phyloP scores from a whole-genome alignment of 2,797 vertebrate genomes.

The Brachyrhaphis roseni region DNA sequence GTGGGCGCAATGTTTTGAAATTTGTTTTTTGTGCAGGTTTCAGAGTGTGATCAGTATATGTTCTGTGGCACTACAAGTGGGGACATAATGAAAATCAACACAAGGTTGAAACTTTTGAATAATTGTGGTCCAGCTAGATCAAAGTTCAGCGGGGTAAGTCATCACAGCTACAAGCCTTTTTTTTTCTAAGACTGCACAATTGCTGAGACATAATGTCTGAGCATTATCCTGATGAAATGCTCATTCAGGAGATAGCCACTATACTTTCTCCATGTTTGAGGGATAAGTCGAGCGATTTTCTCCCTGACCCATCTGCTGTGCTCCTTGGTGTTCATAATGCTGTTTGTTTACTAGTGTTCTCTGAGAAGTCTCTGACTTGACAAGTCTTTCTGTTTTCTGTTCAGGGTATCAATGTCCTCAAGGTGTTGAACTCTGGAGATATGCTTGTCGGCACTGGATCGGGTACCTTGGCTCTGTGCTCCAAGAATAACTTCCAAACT shows the following conservation, averaged over 20 bases:
- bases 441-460: constrained; percentile 88
- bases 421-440: constrained; percentile 81
- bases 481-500: constrained; percentile 82
- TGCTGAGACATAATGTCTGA: neutral
- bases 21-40: constrained; percentile 72
- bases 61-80: constrained; percentile 90
- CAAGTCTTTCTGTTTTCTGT: constrained; percentile 20
- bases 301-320: neutral
- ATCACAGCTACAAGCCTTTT: neutral
- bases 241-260: neutral
- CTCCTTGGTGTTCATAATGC: neutral
- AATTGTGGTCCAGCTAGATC: constrained; percentile 82
- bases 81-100: constrained; percentile 87
- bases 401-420: constrained; percentile 86
- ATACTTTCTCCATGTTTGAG: neutral
- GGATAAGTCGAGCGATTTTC: neutral
- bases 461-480: constrained; percentile 85
- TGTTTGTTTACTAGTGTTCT: neutral
- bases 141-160: constrained; percentile 84
- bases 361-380: neutral
- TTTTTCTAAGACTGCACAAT: neutral
- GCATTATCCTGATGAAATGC: neutral
- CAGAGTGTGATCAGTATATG: constrained; percentile 84
- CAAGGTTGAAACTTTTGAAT: constrained; percentile 79
- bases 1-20: neutral